phyloP scores from a whole-genome alignment of 2,888 invertebrate species.

The Gandaritis pyraliata region DNA sequence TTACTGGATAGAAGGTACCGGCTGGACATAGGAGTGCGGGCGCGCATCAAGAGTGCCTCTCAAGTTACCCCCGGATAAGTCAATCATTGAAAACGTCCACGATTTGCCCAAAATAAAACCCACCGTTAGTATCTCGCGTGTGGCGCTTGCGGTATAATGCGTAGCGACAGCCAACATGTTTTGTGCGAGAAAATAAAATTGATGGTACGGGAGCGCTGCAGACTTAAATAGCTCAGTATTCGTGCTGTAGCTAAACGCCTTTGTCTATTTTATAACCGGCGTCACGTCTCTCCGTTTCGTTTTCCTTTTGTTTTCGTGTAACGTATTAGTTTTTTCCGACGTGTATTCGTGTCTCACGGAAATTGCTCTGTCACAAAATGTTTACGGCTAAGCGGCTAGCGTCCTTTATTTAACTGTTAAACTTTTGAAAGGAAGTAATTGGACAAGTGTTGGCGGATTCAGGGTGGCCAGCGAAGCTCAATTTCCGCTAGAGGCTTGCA shows the following conservation, averaged over 20 bases:
- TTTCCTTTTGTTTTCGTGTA: conserved; percentile 69
- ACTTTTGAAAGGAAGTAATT: conserved; percentile 70
- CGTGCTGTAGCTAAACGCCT: conserved; percentile 78
- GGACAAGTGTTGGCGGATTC: conserved; percentile 72
- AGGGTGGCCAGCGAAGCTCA: conserved; percentile 64
- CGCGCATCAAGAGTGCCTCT: conserved; percentile 72
- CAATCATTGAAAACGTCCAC: conserved; percentile 82
- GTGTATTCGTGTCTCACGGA: conserved; percentile 68
- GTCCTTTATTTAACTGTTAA: conserved; percentile 62
- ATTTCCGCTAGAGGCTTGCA: conserved; percentile 75
- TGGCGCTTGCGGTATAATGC: conserved; percentile 78
- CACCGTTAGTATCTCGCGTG: conserved; percentile 77
- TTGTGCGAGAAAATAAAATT: conserved; percentile 84
- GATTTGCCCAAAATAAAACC: conserved; percentile 80
- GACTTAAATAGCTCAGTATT: conserved; percentile 80
- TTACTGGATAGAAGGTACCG: conserved; percentile 54
- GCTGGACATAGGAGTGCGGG: conserved; percentile 49
- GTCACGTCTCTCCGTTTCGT: conserved; percentile 63
- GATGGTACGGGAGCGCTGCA: conserved; percentile 76
- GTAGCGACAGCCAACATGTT: conserved; percentile 83
- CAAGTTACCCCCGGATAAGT: conserved; percentile 84
- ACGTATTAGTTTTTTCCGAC: conserved; percentile 74
- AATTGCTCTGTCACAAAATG: conserved; percentile 67
- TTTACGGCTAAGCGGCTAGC: conserved; percentile 53
- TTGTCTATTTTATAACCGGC: conserved; percentile 80